phyloP scores from a whole-genome alignment of 2,888 invertebrate species.

The Agrotis exclamationis region DNA sequence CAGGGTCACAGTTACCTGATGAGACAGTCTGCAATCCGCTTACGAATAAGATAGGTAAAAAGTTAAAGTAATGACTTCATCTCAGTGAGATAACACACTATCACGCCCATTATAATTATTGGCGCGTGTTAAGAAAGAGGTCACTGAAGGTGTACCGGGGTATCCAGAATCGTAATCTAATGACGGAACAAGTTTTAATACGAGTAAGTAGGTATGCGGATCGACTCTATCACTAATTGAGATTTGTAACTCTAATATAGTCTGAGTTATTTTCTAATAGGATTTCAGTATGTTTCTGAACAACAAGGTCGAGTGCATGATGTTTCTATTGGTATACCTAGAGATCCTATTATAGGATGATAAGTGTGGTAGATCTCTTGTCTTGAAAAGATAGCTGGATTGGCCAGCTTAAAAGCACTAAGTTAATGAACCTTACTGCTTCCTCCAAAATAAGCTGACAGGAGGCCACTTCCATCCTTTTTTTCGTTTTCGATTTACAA shows the following conservation, averaged over 20 bases:
- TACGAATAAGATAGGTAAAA: not conserved
- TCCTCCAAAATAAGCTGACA: not conserved
- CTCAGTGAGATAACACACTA: not conserved
- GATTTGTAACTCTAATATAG: not conserved
- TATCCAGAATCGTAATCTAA: conserved; percentile 12
- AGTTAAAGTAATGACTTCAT: not conserved
- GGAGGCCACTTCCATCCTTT: no score
- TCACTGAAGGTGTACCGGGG: conserved; percentile 36
- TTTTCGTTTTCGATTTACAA: no score
- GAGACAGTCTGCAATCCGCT: not conserved
- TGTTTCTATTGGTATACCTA: not conserved
- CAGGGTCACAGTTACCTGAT: no score
- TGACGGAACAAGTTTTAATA: conserved; percentile 1
- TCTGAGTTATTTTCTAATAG: not conserved
- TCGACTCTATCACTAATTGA: not conserved
- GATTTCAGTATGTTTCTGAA: not conserved
- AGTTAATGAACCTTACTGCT: not conserved
- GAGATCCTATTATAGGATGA: not conserved
- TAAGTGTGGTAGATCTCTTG: not conserved
- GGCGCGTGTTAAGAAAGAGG: conserved; percentile 30
- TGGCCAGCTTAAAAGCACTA: not conserved
- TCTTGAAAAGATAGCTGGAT: not conserved
- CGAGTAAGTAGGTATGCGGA: not conserved
- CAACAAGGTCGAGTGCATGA: not conserved
- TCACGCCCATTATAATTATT: conserved; percentile 28